phyloP scores from a whole-genome alignment of 2,888 invertebrate species.

The Bugulina stolonifera region DNA sequence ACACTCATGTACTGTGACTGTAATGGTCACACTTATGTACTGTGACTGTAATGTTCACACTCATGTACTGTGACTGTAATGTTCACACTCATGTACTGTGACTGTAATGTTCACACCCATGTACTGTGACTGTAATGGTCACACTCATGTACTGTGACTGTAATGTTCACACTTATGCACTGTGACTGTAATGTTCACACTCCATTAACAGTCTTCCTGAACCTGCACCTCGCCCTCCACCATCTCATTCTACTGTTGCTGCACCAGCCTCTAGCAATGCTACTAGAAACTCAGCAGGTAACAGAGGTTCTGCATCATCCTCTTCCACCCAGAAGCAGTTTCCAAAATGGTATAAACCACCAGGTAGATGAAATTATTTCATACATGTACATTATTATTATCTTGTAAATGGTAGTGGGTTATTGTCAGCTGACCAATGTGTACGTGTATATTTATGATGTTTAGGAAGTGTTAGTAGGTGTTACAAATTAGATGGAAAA shows the following conservation, averaged over 20 bases:
- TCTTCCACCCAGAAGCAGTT: no score
- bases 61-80: background rate
- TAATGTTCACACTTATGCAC: background rate
- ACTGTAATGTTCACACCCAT: background rate
- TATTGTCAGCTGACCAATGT: background rate
- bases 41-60: background rate
- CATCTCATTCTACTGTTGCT: background rate
- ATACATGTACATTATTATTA: background rate
- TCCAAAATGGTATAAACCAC: conserved; percentile 17
- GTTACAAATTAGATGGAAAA: no score
- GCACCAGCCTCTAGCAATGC: background rate
- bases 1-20: background rate
- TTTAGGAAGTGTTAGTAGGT: no score
- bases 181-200: background rate
- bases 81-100: background rate
- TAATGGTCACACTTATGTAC: background rate
- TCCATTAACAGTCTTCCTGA: no score
- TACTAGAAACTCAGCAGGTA: no score
- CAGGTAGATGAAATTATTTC: background rate
- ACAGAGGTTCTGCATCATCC: background rate
- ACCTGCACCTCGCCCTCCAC: no score
- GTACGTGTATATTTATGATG: background rate
- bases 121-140: background rate
- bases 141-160: background rate
- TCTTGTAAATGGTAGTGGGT: background rate